Evolutionary conservation across 2,113 vertebrate species (phyloP), one percentile per base, ranked within the genome.

Genomic region (Sarotherodon lohbergeri): DNA sequence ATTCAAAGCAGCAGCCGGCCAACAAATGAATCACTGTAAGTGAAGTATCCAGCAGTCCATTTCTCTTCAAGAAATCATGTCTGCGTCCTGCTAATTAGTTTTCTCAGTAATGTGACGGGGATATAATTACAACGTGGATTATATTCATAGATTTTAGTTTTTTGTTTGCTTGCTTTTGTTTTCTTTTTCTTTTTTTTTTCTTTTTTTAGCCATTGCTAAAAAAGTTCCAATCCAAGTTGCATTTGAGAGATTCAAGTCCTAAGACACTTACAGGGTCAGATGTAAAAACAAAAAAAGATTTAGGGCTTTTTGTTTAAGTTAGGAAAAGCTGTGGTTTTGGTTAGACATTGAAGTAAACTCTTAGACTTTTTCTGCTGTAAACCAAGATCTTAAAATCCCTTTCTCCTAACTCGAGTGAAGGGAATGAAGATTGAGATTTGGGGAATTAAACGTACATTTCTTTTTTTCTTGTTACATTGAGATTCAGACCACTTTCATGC

Each of bases 1-100:
- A 89, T 63, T 81, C 61, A 83, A 82, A 93, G 86, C 73, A 87
- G 82, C 86, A 90, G 88, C 88, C 50, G 80, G 50, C 13, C 22
- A 57, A 41, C 6, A 24, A 46, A 32, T 54, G 59, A 88, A 82
- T 87, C 84, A 55, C n/a, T 79, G 80, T 80, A 16, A 39, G 34
- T 80, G 22, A 71, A 79, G 83, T 50, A 87, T 86, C 2, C 39
- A 24, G 32, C 48, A 83, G 73, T 52, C 73, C 73, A 78, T 32
- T 32, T 78, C 1, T 73, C 41, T 46, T 27, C 41, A 27, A 73
- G 68, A 73, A 73, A 46, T 17, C 3, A 3, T 4, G 41, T 73
- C 46, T 50, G 27, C 2, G 4, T 50, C 27, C 27, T 78, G 10
- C 71, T 78, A 78, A 78, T 50, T 50, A 13, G 46, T 50, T 78